These are phyloP conservation scores for Xestia xanthographa DNA, from an alignment of 2,888 invertebrate species.

Conservation along the genomic window DNA sequence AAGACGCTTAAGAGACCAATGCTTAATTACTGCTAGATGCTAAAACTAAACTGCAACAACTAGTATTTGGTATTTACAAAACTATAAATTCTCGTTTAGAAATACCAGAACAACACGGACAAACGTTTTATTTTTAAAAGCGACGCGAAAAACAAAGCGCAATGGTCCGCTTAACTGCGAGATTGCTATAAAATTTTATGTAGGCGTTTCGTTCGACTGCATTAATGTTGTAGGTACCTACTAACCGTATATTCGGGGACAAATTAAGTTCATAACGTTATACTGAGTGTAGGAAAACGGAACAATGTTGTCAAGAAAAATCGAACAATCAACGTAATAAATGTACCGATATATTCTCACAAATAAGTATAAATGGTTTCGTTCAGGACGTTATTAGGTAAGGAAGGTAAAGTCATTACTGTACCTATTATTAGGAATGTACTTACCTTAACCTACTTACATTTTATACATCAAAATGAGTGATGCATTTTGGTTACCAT, in stretches of 20 bases:
- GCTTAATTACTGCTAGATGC: not conserved
- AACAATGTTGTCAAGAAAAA: not conserved
- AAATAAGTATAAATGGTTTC: not conserved
- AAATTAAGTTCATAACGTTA: conserved; percentile 36
- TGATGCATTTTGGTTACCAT: not conserved
- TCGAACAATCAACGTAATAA: not conserved
- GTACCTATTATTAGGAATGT: conserved; percentile 11
- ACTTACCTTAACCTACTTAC: conserved; percentile 9
- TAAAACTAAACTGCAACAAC: not conserved
- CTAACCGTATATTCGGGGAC: conserved; percentile 30
- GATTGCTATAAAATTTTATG: conserved; percentile 60
- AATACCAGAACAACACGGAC: conserved; percentile 1
- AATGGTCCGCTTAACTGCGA: conserved; percentile 46
- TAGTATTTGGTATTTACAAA: not conserved
- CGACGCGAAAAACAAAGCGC: conserved; percentile 29
- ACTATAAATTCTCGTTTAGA: conserved; percentile 18
- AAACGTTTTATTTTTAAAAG: conserved; percentile 31
- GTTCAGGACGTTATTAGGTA: conserved; percentile 8
- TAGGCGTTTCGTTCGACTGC: conserved; percentile 59
- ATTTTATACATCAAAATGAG: not conserved
- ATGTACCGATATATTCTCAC: not conserved
- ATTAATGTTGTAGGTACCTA: conserved; percentile 12
- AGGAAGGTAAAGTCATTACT: not conserved
- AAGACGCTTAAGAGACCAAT: too few relatives aligned
- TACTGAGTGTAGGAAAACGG: conserved; percentile 11